Conservation (phyloP, 2,888 invertebrate species). For the Meta bourneti region DNA sequence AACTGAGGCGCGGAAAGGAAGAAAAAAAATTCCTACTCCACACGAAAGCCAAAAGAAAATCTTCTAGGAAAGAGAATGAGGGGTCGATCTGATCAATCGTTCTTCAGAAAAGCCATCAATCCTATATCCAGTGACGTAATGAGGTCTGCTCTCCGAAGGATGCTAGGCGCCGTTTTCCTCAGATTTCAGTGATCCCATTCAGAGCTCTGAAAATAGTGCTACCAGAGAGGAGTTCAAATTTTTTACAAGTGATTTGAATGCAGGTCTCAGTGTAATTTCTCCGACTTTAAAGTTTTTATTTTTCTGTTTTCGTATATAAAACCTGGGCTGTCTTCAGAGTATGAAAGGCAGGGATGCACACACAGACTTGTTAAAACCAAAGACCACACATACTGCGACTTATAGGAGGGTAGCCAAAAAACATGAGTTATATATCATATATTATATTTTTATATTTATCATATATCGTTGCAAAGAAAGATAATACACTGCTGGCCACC, state of each 20-base stretch:
- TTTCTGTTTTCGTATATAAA: background rate
- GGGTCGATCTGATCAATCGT: constrained; percentile 61
- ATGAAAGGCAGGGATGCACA: background rate
- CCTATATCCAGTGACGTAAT: constrained; percentile 42
- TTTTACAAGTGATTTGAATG: too few relatives aligned
- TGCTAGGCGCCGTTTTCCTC: background rate
- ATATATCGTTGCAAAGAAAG: too few relatives aligned
- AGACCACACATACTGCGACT: too few relatives aligned
- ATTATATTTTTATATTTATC: too few relatives aligned
- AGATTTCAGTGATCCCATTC: background rate
- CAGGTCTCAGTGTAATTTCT: too few relatives aligned
- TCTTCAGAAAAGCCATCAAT: constrained; percentile 56
- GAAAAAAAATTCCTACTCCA: constrained; percentile 14
- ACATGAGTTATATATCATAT: too few relatives aligned
- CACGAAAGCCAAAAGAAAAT: constrained; percentile 10
- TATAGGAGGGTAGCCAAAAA: too few relatives aligned
- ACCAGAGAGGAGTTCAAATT: too few relatives aligned
- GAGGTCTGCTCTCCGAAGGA: constrained; percentile 24
- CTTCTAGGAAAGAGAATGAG: constrained; percentile 20
- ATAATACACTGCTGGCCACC: too few relatives aligned
- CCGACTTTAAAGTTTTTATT: background rate
- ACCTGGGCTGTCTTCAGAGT: constrained; percentile 1
- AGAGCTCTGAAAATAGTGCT: too few relatives aligned
- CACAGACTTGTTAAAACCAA: too few relatives aligned
- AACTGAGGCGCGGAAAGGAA: constrained; percentile 4